phyloP scores from a whole-genome alignment of 2,113 vertebrate genomes.

The Malaclemys terrapin region DNA sequence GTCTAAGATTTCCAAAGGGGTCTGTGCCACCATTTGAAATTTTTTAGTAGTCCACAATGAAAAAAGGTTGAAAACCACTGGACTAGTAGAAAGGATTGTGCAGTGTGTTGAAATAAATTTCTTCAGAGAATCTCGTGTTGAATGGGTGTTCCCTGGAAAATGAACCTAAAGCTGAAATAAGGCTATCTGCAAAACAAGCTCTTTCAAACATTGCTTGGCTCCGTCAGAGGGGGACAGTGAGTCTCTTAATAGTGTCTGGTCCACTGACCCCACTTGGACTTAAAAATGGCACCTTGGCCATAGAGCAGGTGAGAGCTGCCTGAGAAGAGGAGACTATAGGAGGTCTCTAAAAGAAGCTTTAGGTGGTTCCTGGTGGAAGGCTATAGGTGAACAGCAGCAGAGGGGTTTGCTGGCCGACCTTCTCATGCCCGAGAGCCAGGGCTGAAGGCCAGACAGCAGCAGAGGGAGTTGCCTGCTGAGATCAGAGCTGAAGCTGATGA shows the following conservation, averaged over 20 bases:
- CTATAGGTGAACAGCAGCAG: not conserved
- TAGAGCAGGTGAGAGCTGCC: not conserved
- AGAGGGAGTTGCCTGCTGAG: not conserved
- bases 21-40: no score
- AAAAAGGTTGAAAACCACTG: no score
- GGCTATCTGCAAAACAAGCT: not conserved
- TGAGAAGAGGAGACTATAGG: not conserved
- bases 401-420: not conserved
- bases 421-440: not conserved
- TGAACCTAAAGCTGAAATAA: not conserved
- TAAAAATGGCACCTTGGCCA: not conserved
- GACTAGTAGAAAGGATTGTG: not conserved
- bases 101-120: not conserved
- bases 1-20: no score
- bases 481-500: not conserved
- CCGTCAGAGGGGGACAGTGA: not conserved
- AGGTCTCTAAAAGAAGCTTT: not conserved
- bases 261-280: not conserved
- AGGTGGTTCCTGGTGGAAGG: not conserved
- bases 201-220: not conserved
- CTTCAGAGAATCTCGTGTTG: not conserved
- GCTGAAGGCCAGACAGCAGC: not conserved
- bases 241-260: not conserved
- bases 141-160: no score
- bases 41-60: no score